A percentile compares a stretch with the other conserved stretches of the same genome.
These are phyloP conservation scores for Chaetophractus vellerosus DNA, from an alignment of 2,797 vertebrate species.

Conservation along the genomic window DNA sequence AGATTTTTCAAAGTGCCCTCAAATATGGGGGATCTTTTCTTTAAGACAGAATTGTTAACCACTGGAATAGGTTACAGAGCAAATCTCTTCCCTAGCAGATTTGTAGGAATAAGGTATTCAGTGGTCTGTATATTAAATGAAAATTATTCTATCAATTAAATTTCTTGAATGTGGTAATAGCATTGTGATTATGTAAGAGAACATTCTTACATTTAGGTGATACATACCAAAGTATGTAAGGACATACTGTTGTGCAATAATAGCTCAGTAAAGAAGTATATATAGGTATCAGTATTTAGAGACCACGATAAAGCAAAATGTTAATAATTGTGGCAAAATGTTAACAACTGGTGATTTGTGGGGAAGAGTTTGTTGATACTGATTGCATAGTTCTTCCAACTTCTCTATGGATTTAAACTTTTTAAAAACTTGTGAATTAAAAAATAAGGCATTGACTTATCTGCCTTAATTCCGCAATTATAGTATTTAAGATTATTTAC, in stretches of 20 bases:
- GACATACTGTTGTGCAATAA: background rate
- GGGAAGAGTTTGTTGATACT: background rate
- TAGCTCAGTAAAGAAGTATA: background rate
- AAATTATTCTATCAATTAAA: background rate
- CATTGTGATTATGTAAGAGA: background rate
- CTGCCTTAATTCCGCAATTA: background rate
- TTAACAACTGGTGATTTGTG: background rate
- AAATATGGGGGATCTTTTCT: background rate
- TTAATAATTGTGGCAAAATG: background rate
- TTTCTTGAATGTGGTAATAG: background rate
- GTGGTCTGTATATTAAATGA: background rate
- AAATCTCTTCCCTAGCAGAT: background rate
- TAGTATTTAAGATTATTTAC: background rate
- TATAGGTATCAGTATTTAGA: background rate
- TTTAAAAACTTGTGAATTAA: background rate
- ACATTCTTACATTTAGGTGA: background rate
- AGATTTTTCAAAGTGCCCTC: slow-evolving; percentile 12
- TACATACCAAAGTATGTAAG: background rate
- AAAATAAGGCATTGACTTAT: background rate
- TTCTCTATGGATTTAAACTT: background rate
- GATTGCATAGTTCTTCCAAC: background rate
- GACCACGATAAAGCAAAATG: background rate
- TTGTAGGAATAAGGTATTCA: slow-evolving; percentile 8
- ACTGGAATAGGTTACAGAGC: background rate
- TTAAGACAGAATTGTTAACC: slow-evolving; percentile 20